phyloP scores from a whole-genome alignment of 1,140 invertebrate genomes.

The Ylistrum balloti region DNA sequence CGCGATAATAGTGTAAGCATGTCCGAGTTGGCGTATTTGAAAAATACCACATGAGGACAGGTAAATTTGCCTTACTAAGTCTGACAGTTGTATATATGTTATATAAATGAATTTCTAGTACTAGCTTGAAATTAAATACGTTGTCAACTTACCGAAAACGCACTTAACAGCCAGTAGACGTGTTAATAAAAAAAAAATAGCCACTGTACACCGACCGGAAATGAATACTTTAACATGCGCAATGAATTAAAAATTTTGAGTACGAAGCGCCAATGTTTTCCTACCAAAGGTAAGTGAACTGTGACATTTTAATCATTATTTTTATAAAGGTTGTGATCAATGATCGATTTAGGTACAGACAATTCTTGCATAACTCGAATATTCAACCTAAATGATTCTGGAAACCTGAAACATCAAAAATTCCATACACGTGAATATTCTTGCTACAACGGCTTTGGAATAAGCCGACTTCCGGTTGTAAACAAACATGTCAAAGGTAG shows the following conservation, averaged over 20 bases:
- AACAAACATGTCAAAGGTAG: neutral
- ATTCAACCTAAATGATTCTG: neutral
- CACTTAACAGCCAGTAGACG: neutral
- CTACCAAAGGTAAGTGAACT: constrained; percentile 9
- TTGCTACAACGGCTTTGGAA: constrained; percentile 26
- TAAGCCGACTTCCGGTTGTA: constrained; percentile 37
- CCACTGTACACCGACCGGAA: neutral
- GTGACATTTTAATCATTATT: neutral
- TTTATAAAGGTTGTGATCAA: neutral
- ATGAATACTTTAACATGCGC: neutral
- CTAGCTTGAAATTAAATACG: neutral
- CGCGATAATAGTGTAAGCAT: neutral
- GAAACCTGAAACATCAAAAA: neutral
- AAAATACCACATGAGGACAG: neutral
- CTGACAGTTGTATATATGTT: neutral
- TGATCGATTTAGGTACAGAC: neutral
- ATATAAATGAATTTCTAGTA: neutral
- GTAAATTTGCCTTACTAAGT: neutral
- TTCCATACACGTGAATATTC: constrained; percentile 34
- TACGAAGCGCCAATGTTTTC: constrained; percentile 37
- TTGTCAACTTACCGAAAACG: neutral
- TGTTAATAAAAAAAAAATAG: neutral
- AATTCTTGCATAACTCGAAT: neutral
- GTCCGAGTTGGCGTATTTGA: neutral
- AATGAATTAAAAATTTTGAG: neutral